Evolutionary conservation across 35 echinoderm and acorn worm genomes (phyloP).

Genomic region (Ptychodera flava): DNA sequence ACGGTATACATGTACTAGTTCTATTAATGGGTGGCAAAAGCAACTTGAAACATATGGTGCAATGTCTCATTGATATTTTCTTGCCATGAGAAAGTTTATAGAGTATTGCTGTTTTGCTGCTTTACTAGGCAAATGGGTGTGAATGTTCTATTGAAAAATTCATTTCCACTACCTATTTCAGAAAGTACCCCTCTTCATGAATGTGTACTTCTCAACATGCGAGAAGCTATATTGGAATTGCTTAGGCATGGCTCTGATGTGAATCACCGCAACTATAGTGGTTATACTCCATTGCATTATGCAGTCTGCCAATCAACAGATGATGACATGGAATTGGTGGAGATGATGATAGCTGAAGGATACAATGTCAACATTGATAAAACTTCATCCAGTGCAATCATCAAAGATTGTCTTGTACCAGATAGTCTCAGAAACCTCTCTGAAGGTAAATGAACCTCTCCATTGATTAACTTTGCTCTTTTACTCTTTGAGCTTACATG

Average conservation of each 20-base stretch:
- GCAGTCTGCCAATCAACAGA: slow-evolving; percentile 17
- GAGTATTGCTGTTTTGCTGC: too few species aligned
- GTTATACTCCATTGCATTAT: slow-evolving; percentile 53
- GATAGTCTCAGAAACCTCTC: neutral
- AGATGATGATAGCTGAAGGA: neutral
- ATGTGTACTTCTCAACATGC: slow-evolving; percentile 49
- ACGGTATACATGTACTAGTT: too few species aligned
- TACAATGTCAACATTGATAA: neutral
- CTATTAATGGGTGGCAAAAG: too few species aligned
- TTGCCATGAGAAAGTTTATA: too few species aligned
- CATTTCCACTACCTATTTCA: too few species aligned
- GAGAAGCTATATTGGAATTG: slow-evolving; percentile 39
- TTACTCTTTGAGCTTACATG: too few species aligned
- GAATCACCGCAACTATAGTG: slow-evolving; percentile 32
- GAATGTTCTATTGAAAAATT: too few species aligned
- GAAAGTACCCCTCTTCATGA: slow-evolving; percentile 64
- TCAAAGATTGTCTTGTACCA: neutral
- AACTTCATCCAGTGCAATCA: neutral
- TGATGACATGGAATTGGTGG: neutral
- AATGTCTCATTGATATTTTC: too few species aligned
- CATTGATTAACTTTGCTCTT: too few species aligned
- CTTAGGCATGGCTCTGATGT: slow-evolving; percentile 44
- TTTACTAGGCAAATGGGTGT: too few species aligned
- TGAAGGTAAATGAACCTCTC: too few species aligned
- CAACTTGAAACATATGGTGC: too few species aligned